Percentiles rank a stretch among this genome's conserved stretches.
Conservation (phyloP, 2,888 invertebrate genomes). For the Terebella lapidaria region DNA sequence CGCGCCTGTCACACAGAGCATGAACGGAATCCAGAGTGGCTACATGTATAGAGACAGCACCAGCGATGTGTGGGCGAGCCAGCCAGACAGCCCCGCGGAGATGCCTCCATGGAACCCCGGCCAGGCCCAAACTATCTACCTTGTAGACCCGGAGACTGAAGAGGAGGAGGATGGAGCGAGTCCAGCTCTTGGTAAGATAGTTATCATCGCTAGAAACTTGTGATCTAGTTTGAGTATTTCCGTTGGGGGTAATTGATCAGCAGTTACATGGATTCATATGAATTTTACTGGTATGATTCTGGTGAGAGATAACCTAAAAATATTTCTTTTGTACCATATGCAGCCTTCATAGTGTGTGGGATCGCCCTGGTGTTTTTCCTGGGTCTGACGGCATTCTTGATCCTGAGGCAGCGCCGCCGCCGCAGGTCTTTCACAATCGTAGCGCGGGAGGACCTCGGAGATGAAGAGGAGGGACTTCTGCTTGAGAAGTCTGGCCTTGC, state of each 20-base stretch:
- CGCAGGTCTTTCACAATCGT: not conserved
- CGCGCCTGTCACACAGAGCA: not conserved
- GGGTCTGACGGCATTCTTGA: not conserved
- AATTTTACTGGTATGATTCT: not conserved
- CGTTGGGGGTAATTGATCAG: not conserved
- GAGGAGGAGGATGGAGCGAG: not conserved
- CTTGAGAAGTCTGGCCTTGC: not conserved
- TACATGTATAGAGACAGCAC: not conserved
- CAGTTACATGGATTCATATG: not conserved
- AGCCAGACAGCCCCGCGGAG: not conserved
- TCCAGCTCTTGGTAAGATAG: not conserved
- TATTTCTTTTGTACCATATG: not conserved
- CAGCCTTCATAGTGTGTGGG: not conserved
- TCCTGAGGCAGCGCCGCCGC: not conserved
- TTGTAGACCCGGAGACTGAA: not conserved
- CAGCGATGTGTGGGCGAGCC: not conserved
- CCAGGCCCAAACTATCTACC: not conserved
- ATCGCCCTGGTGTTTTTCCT: not conserved
- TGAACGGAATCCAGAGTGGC: not conserved
- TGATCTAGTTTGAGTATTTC: too few relatives aligned
- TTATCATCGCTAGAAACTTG: not conserved
- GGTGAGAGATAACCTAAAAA: not conserved
- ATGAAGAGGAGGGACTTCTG: constrained; percentile 5
- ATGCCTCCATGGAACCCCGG: constrained; percentile 3
- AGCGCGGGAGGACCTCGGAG: not conserved